A percentile compares a stretch with the other conserved stretches of the same genome.
These are phyloP conservation scores for Pelvicachromis taeniatus DNA, from an alignment of 2,113 vertebrate species.

Conservation along the genomic window DNA sequence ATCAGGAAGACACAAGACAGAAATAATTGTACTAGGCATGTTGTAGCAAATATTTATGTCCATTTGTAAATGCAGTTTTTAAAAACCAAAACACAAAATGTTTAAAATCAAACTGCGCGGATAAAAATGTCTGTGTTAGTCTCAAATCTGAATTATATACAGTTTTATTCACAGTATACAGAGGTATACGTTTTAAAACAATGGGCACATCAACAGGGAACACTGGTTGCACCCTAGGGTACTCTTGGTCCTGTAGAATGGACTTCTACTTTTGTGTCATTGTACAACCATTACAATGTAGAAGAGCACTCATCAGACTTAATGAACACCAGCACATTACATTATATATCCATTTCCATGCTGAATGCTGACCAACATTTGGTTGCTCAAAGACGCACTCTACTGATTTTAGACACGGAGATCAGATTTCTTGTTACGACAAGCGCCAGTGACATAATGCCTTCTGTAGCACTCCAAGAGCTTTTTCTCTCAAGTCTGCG, in stretches of 20 bases:
- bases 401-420: not conserved
- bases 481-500: not conserved
- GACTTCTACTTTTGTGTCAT: constrained; percentile 27
- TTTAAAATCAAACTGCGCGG: not conserved
- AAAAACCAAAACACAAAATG: not conserved
- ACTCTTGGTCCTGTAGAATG: constrained; percentile 17
- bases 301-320: constrained; percentile 7
- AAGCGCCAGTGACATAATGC: not conserved
- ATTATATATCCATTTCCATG: constrained; percentile 12
- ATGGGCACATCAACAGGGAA: not conserved
- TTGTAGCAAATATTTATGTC: not conserved
- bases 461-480: not conserved
- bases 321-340: constrained; percentile 33
- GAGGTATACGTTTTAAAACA: not conserved
- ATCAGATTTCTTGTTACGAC: not conserved
- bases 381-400: not conserved
- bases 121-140: not conserved
- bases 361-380: not conserved
- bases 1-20: not conserved
- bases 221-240: constrained; percentile 20
- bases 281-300: constrained; percentile 15
- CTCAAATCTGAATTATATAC: not conserved
- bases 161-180: not conserved
- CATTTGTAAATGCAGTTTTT: not conserved
- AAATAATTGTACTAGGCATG: not conserved